phyloP scores from a whole-genome alignment of 2,888 invertebrate genomes.

The Cotesia congregata region DNA sequence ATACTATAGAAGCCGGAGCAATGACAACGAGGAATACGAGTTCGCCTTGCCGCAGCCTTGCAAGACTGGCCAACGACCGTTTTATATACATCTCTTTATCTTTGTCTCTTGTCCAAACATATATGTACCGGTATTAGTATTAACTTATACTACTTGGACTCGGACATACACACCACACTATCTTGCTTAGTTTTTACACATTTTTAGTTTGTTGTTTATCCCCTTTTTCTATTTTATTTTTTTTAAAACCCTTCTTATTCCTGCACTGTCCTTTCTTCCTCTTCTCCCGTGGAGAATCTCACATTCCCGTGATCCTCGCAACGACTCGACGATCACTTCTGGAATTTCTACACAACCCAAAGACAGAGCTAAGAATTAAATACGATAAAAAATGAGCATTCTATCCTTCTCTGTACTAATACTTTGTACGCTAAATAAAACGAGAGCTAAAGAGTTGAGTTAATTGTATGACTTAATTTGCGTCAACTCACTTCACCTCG shows the following conservation, averaged over 20 bases:
- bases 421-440: background rate
- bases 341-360: conserved; percentile 35
- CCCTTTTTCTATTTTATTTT: conserved; percentile 25
- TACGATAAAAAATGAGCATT: background rate
- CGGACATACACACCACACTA: conserved; percentile 16
- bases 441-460: background rate
- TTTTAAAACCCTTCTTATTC: conserved; percentile 34
- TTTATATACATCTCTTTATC: conserved; percentile 33
- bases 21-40: conserved; percentile 43
- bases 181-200: conserved; percentile 28
- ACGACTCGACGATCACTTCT: conserved; percentile 41
- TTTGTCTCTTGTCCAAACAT: conserved; percentile 17
- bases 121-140: conserved; percentile 18
- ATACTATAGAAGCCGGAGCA: background rate
- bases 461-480: background rate
- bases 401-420: background rate
- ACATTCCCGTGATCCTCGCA: conserved; percentile 43
- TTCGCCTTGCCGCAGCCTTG: conserved; percentile 62
- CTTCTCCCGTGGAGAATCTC: conserved; percentile 53
- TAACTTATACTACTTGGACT: background rate
- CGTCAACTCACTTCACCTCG: background rate
- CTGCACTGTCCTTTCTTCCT: conserved; percentile 50
- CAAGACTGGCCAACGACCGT: conserved; percentile 59
- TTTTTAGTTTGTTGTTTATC: conserved; percentile 18
- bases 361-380: conserved; percentile 6